Conservation (phyloP, 2,797 vertebrate species). For the Rhinichthys osculus region DNA sequence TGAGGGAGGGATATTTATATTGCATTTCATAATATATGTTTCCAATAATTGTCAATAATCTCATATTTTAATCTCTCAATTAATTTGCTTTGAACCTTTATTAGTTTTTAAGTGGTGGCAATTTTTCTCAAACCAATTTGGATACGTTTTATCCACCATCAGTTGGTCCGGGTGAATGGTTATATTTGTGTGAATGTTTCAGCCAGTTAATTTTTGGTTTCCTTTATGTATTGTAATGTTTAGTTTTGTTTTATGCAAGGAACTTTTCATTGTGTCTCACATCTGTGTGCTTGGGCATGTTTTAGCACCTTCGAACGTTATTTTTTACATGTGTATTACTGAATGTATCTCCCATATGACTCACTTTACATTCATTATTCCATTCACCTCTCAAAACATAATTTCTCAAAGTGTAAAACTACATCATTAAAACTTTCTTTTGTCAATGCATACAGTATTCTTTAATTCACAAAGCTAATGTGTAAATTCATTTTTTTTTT, state of each 20-base stretch:
- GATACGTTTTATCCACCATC: slow-evolving; percentile 6
- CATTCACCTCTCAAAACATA: slow-evolving; percentile 23
- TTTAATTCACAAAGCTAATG: slow-evolving; percentile 20
- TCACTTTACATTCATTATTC: slow-evolving; percentile 15
- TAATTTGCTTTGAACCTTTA: slow-evolving; percentile 14
- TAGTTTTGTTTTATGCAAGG: neutral
- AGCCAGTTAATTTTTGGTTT: neutral
- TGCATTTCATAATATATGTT: slow-evolving; percentile 34
- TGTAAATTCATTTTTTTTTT: neutral
- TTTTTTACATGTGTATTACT: slow-evolving; percentile 54
- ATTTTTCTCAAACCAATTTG: slow-evolving; percentile 14
- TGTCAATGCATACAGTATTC: slow-evolving; percentile 12
- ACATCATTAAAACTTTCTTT: slow-evolving; percentile 27
- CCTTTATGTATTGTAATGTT: neutral
- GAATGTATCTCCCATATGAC: slow-evolving; percentile 61
- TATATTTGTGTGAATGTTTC: slow-evolving; percentile 36
- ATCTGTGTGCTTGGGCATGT: slow-evolving; percentile 22
- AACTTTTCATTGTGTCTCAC: neutral
- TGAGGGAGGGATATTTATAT: slow-evolving; percentile 38
- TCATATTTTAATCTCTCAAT: slow-evolving; percentile 17
- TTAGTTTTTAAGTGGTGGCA: slow-evolving; percentile 10
- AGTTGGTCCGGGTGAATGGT: slow-evolving; percentile 8
- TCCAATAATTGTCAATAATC: slow-evolving; percentile 22
- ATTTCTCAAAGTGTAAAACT: slow-evolving; percentile 17
- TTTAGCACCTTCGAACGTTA: slow-evolving; percentile 52